Percentiles rank a stretch among this genome's conserved stretches.
Evolutionary conservation across 2,888 invertebrate genomes (phyloP).

Genomic region (Amblyjoppa fuscipennis): DNA sequence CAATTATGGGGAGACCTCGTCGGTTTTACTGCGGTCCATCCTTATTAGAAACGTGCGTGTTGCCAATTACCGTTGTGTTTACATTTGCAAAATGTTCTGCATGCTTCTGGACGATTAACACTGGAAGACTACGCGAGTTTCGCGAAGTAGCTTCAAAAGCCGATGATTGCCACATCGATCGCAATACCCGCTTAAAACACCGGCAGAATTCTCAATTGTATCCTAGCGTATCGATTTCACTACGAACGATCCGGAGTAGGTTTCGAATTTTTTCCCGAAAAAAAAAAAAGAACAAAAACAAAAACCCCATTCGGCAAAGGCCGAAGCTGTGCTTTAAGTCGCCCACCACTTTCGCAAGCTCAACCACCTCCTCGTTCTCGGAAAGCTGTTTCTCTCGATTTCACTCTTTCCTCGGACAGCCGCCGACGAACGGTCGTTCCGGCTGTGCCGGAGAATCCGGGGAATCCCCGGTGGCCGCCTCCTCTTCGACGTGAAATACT

Average conservation of each 20-base stretch:
- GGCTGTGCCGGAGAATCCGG: conserved; percentile 45
- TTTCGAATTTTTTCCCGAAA: too few relatives aligned
- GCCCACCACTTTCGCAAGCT: background rate
- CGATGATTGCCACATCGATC: background rate
- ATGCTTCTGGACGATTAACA: background rate
- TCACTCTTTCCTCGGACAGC: conserved; percentile 51
- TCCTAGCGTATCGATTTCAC: too few relatives aligned
- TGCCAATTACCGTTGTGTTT: too few relatives aligned
- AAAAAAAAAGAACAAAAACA: too few relatives aligned
- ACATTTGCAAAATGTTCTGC: too few relatives aligned
- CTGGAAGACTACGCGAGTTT: background rate
- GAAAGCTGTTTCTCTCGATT: conserved; percentile 49
- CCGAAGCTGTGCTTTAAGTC: background rate
- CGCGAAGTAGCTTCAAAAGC: background rate
- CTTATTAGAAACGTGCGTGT: too few relatives aligned
- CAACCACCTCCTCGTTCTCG: background rate
- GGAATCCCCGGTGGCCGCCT: conserved; percentile 58
- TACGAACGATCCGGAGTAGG: background rate
- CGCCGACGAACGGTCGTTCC: conserved; percentile 47
- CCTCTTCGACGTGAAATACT: conserved; percentile 54
- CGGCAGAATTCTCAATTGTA: background rate
- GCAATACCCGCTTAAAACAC: background rate
- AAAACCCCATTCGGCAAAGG: too few relatives aligned
- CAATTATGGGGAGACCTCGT: too few relatives aligned
- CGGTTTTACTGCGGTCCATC: too few relatives aligned